Evolutionary conservation across 2,797 vertebrate genomes (phyloP).

Genomic region (Macropus fuliginosus): DNA sequence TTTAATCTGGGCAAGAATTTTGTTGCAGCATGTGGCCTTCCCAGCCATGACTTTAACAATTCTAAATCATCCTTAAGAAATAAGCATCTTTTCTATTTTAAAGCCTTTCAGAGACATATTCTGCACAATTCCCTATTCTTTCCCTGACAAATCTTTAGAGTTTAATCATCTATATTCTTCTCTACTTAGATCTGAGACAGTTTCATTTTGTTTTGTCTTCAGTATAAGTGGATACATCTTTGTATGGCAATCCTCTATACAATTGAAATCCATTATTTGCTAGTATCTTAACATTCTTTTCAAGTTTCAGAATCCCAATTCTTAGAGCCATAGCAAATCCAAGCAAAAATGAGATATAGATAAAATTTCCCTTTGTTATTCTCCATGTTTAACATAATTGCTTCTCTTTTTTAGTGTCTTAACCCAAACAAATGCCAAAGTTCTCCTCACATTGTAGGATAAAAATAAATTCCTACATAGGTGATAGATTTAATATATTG

Average conservation of each 20-base stretch:
- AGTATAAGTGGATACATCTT: background rate
- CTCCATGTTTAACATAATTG: background rate
- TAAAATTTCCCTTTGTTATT: background rate
- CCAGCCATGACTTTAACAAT: background rate
- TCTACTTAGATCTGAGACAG: background rate
- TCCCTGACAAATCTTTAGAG: background rate
- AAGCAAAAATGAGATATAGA: background rate
- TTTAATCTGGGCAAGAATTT: background rate
- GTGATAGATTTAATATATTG: background rate
- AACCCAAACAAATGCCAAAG: background rate
- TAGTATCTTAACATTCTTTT: background rate
- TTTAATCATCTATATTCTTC: background rate
- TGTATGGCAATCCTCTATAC: background rate
- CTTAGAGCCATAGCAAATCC: background rate
- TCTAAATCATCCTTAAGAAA: background rate
- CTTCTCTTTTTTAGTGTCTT: background rate
- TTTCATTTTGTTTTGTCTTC: background rate
- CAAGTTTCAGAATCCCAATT: background rate
- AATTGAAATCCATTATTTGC: background rate
- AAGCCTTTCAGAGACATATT: background rate
- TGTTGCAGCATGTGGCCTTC: background rate
- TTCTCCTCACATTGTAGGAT: background rate
- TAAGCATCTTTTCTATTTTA: background rate
- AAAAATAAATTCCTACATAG: background rate
- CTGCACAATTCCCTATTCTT: accelerated